A percentile compares a stretch with the other conserved stretches of the same genome.
Conservation (phyloP, 2,797 vertebrate species). For the Choloepus didactylus region DNA sequence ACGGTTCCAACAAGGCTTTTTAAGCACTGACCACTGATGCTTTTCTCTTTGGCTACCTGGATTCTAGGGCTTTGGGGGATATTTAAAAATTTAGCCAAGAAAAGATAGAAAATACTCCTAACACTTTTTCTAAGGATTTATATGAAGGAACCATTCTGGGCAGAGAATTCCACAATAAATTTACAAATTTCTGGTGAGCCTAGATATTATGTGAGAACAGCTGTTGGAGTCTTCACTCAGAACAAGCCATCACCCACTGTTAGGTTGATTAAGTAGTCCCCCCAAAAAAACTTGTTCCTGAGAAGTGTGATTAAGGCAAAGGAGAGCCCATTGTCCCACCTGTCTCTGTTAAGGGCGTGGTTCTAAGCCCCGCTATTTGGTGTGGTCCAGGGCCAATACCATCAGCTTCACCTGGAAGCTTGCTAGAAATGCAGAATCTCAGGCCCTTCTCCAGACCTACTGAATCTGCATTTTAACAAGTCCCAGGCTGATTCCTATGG, state of each 20-base stretch:
- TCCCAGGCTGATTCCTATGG: background rate
- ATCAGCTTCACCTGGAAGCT: background rate
- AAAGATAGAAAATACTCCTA: slow-evolving; percentile 21
- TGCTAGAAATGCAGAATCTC: background rate
- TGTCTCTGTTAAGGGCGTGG: background rate
- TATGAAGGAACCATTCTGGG: background rate
- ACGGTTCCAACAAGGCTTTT: background rate
- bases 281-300: background rate
- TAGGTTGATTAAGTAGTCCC: background rate
- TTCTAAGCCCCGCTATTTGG: background rate
- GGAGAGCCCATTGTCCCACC: background rate
- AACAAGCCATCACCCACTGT: background rate
- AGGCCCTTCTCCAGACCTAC: background rate
- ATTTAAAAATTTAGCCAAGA: slow-evolving; percentile 28
- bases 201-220: background rate
- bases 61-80: background rate
- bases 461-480: background rate
- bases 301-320: background rate
- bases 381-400: background rate
- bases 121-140: slow-evolving; percentile 19
- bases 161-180: background rate
- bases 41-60: slow-evolving; percentile 7
- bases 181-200: background rate
- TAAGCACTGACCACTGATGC: background rate
- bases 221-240: background rate